These are phyloP conservation scores for Linepithema humile DNA, from an alignment of 1,140 invertebrate genomes.

Conservation along the genomic window DNA sequence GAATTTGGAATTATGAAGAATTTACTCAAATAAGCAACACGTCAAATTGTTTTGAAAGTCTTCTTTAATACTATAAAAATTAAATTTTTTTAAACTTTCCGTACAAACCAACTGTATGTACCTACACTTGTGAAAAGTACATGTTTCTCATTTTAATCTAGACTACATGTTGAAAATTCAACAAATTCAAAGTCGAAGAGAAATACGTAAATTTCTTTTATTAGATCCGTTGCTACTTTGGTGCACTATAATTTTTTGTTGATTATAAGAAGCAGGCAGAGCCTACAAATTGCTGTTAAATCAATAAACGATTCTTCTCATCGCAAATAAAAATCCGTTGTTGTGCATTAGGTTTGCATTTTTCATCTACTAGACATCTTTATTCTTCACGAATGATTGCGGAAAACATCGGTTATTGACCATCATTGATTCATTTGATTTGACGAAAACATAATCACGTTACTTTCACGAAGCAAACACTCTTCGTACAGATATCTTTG, in stretches of 20 bases:
- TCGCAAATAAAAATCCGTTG: slow-evolving; percentile 27
- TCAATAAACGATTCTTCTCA: slow-evolving; percentile 30
- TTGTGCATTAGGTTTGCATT: slow-evolving; percentile 1
- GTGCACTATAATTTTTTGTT: not conserved
- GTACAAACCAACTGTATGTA: too few species aligned
- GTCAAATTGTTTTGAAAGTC: too few species aligned
- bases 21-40: too few species aligned
- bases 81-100: too few species aligned
- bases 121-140: too few species aligned
- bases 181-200: too few species aligned
- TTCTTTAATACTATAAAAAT: too few species aligned
- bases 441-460: slow-evolving; percentile 22
- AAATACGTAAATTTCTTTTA: too few species aligned
- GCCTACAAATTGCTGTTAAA: not conserved
- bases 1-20: too few species aligned
- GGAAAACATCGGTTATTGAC: slow-evolving; percentile 14
- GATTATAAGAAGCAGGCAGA: slow-evolving; percentile 7
- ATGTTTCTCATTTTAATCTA: too few species aligned
- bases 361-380: slow-evolving; percentile 17
- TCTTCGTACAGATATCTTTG: not conserved
- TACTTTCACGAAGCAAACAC: not conserved
- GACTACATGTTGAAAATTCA: too few species aligned
- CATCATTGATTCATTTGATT: slow-evolving; percentile 2
- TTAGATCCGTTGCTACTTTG: not conserved
- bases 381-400: slow-evolving; percentile 16